Evolutionary conservation across 1,140 invertebrate species (phyloP).

Genomic region (Cardiocondyla obscurior): DNA sequence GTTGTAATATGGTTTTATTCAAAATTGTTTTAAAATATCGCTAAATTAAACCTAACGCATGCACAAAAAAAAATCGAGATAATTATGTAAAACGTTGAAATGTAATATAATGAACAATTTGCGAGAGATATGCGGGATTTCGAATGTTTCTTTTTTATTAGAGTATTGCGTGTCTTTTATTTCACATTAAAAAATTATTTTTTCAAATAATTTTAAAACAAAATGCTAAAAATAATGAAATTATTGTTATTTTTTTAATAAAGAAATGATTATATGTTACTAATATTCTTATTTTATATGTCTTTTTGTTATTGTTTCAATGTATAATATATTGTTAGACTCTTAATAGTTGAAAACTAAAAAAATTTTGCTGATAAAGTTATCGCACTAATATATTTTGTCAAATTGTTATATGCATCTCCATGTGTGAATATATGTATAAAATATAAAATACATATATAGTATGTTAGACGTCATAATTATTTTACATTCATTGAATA

Average conservation of each 20-base stretch:
- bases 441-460: slow-evolving; percentile 60
- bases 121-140: not conserved
- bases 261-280: not conserved
- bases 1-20: not conserved
- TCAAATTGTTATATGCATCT: slow-evolving; percentile 56
- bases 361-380: slow-evolving; percentile 54
- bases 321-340: slow-evolving; percentile 49
- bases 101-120: not conserved
- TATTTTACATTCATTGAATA: slow-evolving; percentile 16
- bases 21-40: not conserved
- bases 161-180: slow-evolving; percentile 6
- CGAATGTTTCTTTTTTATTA: not conserved
- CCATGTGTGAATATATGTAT: slow-evolving; percentile 46
- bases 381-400: slow-evolving; percentile 59
- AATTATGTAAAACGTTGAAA: slow-evolving; percentile 15
- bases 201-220: not conserved
- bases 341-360: slow-evolving; percentile 38
- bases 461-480: slow-evolving; percentile 21
- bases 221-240: not conserved
- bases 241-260: slow-evolving; percentile 10
- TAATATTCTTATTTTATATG: not conserved
- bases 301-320: slow-evolving; percentile 34
- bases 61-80: slow-evolving; percentile 39
- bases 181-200: not conserved
- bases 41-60: slow-evolving; percentile 60